Conservation (phyloP, 2,113 vertebrate genomes). For the Notiomystis cincta region DNA sequence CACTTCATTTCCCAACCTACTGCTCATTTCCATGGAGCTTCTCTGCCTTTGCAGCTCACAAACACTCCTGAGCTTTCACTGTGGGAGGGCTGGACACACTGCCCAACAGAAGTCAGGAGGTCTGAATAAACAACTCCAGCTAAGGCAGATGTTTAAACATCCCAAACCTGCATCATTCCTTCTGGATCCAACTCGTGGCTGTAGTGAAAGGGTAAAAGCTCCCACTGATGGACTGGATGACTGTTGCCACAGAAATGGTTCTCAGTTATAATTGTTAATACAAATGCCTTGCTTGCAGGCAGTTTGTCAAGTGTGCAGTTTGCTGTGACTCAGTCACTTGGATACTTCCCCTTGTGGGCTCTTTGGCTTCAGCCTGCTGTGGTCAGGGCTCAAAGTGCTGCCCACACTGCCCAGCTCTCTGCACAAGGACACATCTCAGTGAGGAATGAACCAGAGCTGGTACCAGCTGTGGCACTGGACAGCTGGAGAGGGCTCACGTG, state of each 20-base stretch:
- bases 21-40: not conserved
- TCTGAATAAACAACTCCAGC: not conserved
- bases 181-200: not conserved
- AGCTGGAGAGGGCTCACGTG: not conserved
- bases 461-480: not conserved
- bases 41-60: not conserved
- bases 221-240: not conserved
- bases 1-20: not conserved
- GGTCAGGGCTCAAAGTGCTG: not conserved
- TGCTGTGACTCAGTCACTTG: not conserved
- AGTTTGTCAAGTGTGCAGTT: not conserved
- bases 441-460: not conserved
- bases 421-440: not conserved
- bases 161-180: not conserved
- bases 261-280: not conserved
- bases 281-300: not conserved
- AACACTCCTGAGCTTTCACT: not conserved
- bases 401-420: not conserved
- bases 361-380: not conserved
- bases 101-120: not conserved
- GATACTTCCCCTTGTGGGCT: not conserved
- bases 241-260: not conserved
- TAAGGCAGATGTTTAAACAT: not conserved
- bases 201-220: not conserved
- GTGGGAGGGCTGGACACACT: not conserved